phyloP scores from a whole-genome alignment of 2,888 invertebrate genomes.

The Acanthosepion lycidas region DNA sequence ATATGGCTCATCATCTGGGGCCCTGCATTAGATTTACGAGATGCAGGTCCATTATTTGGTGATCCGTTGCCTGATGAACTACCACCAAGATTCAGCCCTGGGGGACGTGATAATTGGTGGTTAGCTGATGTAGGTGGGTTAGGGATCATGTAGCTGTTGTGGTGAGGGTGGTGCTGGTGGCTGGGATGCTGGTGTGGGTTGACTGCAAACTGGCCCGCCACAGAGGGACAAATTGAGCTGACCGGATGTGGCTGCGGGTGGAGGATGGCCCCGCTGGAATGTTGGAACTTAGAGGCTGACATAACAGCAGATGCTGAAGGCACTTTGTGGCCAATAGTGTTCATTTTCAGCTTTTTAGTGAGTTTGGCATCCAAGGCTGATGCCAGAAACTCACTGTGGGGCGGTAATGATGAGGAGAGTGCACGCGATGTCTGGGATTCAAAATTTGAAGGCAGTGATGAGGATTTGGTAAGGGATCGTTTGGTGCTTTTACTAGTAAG shows the following conservation, averaged over 20 bases:
- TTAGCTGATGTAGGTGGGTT: background rate
- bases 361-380: background rate
- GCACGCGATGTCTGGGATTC: background rate
- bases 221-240: background rate
- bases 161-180: conserved; percentile 39
- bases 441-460: background rate
- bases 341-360: conserved; percentile 40
- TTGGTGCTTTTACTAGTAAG: conserved; percentile 33
- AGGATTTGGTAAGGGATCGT: conserved; percentile 14
- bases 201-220: background rate
- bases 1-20: background rate
- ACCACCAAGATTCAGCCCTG: background rate
- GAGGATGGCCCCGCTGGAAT: background rate
- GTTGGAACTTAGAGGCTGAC: conserved; percentile 16
- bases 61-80: background rate
- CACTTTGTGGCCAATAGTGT: conserved; percentile 43
- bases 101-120: background rate
- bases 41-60: background rate
- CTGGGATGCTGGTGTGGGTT: conserved; percentile 25
- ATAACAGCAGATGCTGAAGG: conserved; percentile 42
- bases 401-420: background rate
- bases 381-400: background rate
- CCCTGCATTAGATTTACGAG: background rate
- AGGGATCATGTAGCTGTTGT: conserved; percentile 39
- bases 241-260: conserved; percentile 40